phyloP scores from a whole-genome alignment of 2,888 invertebrate species.

The Lasioglossum malachurum region DNA sequence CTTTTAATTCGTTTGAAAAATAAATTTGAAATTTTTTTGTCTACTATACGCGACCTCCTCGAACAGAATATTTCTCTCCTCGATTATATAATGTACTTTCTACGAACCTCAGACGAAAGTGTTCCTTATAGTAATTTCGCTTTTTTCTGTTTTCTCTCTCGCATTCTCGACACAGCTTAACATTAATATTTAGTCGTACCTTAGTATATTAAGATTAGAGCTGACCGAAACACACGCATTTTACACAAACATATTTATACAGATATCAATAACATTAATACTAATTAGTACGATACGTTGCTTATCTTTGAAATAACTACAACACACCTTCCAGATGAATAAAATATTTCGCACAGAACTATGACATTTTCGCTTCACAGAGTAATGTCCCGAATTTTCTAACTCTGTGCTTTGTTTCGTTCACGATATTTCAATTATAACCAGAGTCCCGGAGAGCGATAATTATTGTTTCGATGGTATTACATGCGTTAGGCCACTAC shows the following conservation, averaged over 20 bases:
- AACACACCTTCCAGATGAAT: constrained; percentile 45
- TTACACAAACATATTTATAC: constrained; percentile 70
- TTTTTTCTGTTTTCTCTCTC: constrained; percentile 1
- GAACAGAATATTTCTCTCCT: constrained; percentile 65
- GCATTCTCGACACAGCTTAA: constrained; percentile 26
- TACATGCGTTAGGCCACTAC: constrained; percentile 49
- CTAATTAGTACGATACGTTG: constrained; percentile 46
- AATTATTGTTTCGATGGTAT: constrained; percentile 6
- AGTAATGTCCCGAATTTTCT: neutral
- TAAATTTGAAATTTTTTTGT: constrained; percentile 11
- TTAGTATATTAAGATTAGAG: constrained; percentile 55
- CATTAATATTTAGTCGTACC: constrained; percentile 47
- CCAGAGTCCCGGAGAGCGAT: constrained; percentile 36
- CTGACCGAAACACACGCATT: constrained; percentile 70
- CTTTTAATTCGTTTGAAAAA: neutral
- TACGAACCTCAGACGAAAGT: constrained; percentile 49
- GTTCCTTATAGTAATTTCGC: constrained; percentile 35
- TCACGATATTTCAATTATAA: constrained; percentile 42
- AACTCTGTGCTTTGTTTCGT: constrained; percentile 30
- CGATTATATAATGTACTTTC: constrained; percentile 50
- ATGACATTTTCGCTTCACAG: constrained; percentile 19
- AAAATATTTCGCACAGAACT: constrained; percentile 47
- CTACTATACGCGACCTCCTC: neutral
- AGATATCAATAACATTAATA: constrained; percentile 42
- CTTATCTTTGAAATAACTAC: constrained; percentile 32